Percentiles rank a stretch among this genome's conserved stretches.
These are phyloP conservation scores for Metopolophium dirhodum DNA, from an alignment of 1,140 invertebrate species.

Conservation along the genomic window DNA sequence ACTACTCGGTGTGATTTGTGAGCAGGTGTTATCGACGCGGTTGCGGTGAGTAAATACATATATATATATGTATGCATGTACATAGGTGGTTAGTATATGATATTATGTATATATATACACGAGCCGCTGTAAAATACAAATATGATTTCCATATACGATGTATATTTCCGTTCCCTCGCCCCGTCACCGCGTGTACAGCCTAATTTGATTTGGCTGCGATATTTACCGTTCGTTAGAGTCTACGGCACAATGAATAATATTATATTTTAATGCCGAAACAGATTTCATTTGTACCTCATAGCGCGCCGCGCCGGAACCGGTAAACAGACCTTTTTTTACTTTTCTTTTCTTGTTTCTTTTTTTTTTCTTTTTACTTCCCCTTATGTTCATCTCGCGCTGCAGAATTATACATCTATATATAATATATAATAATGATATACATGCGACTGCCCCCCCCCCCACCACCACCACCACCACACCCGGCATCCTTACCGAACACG, in stretches of 20 bases:
- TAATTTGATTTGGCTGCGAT: conserved; percentile 37
- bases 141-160: background rate
- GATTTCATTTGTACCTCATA: conserved; percentile 5
- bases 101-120: background rate
- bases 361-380: background rate
- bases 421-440: background rate
- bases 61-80: background rate
- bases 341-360: background rate
- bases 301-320: background rate
- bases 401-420: background rate
- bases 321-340: conserved; percentile 10
- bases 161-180: background rate
- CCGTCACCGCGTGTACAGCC: background rate
- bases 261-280: conserved; percentile 27
- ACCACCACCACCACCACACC: too few relatives aligned
- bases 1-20: background rate
- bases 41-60: background rate
- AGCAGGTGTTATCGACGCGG: background rate
- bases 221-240: conserved; percentile 55
- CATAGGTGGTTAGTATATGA: background rate
- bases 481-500: background rate
- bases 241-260: background rate
- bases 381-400: background rate
- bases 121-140: background rate
- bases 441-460: background rate